Evolutionary conservation across 2,888 invertebrate genomes (phyloP).

Genomic region (Drosophila multiciliata): DNA sequence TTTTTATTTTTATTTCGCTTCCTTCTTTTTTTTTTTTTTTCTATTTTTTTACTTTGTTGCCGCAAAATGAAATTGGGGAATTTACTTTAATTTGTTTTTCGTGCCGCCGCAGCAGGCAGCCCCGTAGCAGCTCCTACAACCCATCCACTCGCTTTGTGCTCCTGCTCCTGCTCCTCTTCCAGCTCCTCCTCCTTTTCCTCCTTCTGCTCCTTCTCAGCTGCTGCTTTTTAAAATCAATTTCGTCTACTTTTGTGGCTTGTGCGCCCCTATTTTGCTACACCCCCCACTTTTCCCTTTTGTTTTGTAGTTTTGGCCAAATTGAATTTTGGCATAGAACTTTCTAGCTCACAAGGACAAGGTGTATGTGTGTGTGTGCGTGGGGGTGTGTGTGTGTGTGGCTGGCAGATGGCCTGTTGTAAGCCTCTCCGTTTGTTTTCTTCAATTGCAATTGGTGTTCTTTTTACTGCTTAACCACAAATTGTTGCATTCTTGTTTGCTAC

Average conservation of each 20-base stretch:
- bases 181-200: not conserved
- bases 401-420: not conserved
- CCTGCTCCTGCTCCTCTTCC: not conserved
- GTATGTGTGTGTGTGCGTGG: not conserved
- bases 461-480: constrained; percentile 61
- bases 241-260: constrained; percentile 69
- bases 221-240: constrained; percentile 79
- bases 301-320: constrained; percentile 74
- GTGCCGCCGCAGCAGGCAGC: constrained; percentile 71
- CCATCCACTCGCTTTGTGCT: not conserved
- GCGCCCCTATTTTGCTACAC: constrained; percentile 2
- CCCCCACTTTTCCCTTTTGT: constrained; percentile 52
- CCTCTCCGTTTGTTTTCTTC: constrained; percentile 45
- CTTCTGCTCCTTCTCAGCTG: constrained; percentile 25
- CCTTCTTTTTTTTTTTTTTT: constrained; percentile 5
- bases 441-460: constrained; percentile 62
- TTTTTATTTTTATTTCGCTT: constrained; percentile 20
- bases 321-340: constrained; percentile 73
- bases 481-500: constrained; percentile 57
- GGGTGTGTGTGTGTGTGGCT: not conserved
- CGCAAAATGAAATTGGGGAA: constrained; percentile 79
- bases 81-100: constrained; percentile 80
- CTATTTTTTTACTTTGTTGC: constrained; percentile 64
- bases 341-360: constrained; percentile 12
- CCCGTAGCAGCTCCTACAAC: constrained; percentile 1